A percentile compares a stretch with the other conserved stretches of the same genome.
These are phyloP conservation scores for Anthoscopus minutus DNA, from an alignment of 2,113 vertebrate genomes.

Conservation along the genomic window DNA sequence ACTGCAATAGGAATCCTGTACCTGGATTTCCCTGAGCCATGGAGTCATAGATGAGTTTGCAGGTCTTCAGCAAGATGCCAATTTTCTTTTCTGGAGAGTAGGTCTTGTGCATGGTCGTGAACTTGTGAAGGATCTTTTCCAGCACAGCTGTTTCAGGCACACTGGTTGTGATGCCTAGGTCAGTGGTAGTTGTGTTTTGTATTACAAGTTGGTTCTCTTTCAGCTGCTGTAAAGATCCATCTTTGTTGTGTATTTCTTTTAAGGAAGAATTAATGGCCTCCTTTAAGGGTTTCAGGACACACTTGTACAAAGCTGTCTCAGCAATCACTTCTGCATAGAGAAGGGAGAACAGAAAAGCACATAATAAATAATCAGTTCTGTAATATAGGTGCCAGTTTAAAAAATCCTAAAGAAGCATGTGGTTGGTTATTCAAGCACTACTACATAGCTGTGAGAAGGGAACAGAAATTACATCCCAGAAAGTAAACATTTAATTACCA, in stretches of 20 bases:
- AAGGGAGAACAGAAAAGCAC: neutral
- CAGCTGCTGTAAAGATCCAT: slow-evolving; percentile 79
- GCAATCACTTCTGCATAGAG: slow-evolving; percentile 78
- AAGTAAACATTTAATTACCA: neutral
- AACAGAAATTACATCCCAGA: neutral
- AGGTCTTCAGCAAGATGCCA: slow-evolving; percentile 87
- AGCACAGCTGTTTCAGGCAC: slow-evolving; percentile 84
- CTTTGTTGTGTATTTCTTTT: slow-evolving; percentile 78
- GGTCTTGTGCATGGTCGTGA: slow-evolving; percentile 82
- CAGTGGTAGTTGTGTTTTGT: slow-evolving; percentile 89
- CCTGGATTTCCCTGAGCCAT: slow-evolving; percentile 91
- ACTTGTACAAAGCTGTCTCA: slow-evolving; percentile 89
- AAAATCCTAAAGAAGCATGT: neutral
- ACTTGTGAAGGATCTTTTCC: slow-evolving; percentile 91
- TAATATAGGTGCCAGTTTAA: neutral
- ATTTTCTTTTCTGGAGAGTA: slow-evolving; percentile 97
- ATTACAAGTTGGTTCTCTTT: slow-evolving; percentile 86
- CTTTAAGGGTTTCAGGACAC: slow-evolving; percentile 90
- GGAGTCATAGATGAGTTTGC: slow-evolving; percentile 96
- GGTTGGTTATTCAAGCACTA: neutral
- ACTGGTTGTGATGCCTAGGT: slow-evolving; percentile 87
- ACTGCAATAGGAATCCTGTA: slow-evolving; percentile 27
- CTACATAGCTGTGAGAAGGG: neutral
- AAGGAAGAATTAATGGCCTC: slow-evolving; percentile 81
- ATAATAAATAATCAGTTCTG: neutral